These are phyloP conservation scores for Chrysoperla carnea DNA, from an alignment of 1,140 invertebrate species.

Conservation along the genomic window DNA sequence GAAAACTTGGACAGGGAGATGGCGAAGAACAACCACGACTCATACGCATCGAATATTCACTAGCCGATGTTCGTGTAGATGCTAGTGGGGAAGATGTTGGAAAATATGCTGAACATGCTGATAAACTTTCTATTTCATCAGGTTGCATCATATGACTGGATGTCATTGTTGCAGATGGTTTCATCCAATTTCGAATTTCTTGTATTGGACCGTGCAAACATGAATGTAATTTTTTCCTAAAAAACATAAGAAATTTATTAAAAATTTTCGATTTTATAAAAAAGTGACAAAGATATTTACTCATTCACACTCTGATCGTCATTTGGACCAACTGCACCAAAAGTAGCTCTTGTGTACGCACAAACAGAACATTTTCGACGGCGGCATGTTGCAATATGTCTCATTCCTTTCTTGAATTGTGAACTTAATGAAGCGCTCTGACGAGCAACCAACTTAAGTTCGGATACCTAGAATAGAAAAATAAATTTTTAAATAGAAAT, in stretches of 20 bases:
- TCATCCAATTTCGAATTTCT: constrained; percentile 32
- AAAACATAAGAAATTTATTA: constrained; percentile 8
- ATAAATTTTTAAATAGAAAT: too few relatives aligned
- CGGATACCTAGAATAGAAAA: constrained; percentile 1
- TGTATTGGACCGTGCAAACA: constrained; percentile 37
- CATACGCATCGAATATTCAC: constrained; percentile 18
- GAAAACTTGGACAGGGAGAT: constrained; percentile 10
- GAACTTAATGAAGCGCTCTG: constrained; percentile 25
- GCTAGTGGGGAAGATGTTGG: constrained; percentile 2
- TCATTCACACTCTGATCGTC: constrained; percentile 22
- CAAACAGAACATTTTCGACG: constrained; percentile 40
- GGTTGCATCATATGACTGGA: constrained; percentile 11
- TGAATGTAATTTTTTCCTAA: constrained; percentile 34
- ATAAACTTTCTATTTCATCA: constrained; percentile 17
- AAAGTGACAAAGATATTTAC: constrained; percentile 18
- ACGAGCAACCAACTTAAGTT: constrained; percentile 19
- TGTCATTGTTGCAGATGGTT: constrained; percentile 21
- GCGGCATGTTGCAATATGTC: constrained; percentile 28
- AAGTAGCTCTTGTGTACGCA: constrained; percentile 36
- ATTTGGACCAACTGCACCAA: constrained; percentile 28
- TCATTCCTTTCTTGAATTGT: constrained; percentile 31
- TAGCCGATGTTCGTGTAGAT: constrained; percentile 5
- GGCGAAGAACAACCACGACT: neutral
- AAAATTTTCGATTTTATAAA: neutral
- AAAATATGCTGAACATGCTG: constrained; percentile 19